Base-by-base conservation (phyloP, 2,888 invertebrate species). In the Norana najaformis region DNA sequence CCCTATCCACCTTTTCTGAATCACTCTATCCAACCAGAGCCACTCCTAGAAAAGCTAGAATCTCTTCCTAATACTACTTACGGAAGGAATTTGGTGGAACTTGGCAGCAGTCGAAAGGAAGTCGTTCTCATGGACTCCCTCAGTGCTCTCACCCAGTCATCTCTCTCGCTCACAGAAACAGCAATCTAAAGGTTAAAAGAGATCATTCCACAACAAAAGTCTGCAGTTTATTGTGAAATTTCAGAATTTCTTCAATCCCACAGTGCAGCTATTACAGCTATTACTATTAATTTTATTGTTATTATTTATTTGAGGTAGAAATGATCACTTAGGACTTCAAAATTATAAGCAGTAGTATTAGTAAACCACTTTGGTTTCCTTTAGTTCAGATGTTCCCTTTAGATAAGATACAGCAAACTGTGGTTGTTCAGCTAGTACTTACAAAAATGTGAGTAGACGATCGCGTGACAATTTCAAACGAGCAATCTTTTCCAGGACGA, bases 381-480 rank as follows among this genome's bases (percentile, higher is more conserved):
- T n/a, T n/a, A n/a, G n/a, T n/a, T n/a, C n/a, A n/a, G n/a, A n/a
- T n/a, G n/a, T n/a, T n/a, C n/a, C n/a, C n/a, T n/a, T n/a, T n/a
- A n/a, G n/a, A n/a, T n/a, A n/a, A n/a, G n/a, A 85, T 85, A 34
- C 85, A 85, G 37, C 20, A 83, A 2, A 83, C 34, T 83, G 18
- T 23, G 23, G 18, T 18, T 35, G 30, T 83, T 83, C n/a, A 18
- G 83, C 34, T 30, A 35, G 35, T 85, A 85, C 85, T 85, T 85
- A 85, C 85, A 14, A 85, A 85, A 35, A 36, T 37, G 85, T 85
- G 85, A 1, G 37, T 85, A 13, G 85, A 5, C 36, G 85, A 11
- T 0, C 23, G 35, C 6, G 85, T 85, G 36, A 85, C 85, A 85
- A 85, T 85, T 85, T 85, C 85, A 85, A 85, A 85, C 20, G 85